Percentiles rank a stretch among this genome's conserved stretches.
Conservation (phyloP, 2,797 vertebrate species). For the Coracias cyanogaster region DNA sequence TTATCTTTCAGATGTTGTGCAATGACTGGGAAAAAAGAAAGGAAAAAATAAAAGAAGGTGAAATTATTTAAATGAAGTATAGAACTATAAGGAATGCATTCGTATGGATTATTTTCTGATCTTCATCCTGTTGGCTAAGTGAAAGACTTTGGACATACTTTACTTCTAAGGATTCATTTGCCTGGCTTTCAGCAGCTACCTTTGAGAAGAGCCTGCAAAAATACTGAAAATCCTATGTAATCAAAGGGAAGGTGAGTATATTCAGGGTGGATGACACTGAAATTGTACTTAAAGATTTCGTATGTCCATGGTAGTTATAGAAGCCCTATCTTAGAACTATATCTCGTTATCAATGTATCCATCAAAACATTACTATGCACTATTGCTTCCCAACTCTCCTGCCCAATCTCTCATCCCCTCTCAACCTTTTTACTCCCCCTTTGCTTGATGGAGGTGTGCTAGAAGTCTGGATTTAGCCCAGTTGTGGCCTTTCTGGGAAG, state of each 20-base stretch:
- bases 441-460: neutral
- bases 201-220: neutral
- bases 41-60: conserved; percentile 23
- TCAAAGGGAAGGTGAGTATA: neutral
- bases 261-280: neutral
- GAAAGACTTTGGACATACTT: neutral
- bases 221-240: neutral
- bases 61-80: conserved; percentile 7
- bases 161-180: neutral
- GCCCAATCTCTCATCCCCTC: neutral
- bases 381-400: neutral
- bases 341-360: neutral
- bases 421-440: neutral
- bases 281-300: neutral
- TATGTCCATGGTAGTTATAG: neutral
- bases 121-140: neutral
- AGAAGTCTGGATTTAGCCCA: neutral
- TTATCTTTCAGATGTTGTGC: conserved; percentile 62
- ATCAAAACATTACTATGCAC: neutral
- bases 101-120: neutral
- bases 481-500: neutral
- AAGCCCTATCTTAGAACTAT: neutral
- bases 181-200: neutral
- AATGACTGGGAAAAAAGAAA: conserved; percentile 17
- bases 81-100: neutral